Evolutionary conservation across 2,888 invertebrate genomes (phyloP), one percentile per base, ranked within the genome.

Genomic region (Hipparchia semele): DNA sequence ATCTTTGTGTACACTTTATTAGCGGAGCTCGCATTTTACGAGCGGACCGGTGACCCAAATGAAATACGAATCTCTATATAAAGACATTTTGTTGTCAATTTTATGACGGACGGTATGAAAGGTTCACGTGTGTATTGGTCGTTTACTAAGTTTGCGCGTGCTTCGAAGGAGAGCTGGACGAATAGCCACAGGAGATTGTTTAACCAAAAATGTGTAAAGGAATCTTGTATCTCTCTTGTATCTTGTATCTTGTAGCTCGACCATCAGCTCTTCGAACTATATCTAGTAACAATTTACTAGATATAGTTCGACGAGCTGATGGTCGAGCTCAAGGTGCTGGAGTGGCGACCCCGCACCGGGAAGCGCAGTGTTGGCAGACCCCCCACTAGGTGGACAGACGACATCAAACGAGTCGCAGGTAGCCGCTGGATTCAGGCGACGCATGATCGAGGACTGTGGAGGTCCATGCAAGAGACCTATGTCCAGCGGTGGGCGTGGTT

Each of bases 101-200:
- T 91, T 90, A 91, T 88, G 90, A 88, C 84, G 80, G 84, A 84
- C 85, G 86, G 87, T 90, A 87, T 90, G 89, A 88, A 85, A 87
- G 83, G 87, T 90, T 90, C 90, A 91, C 87, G 90, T 87, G 88
- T 88, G 86, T 82, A 86, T 88, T 85, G 86, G 86, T 85, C 84
- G 83, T 75, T 72, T 69, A 54, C 61, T 69, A 69, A 53, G 33
- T 69, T 53, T 45, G 69, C 53, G 61, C 53, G 69, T 61, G 69
- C 69, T 69, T 53, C 53, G 9, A 69, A 61, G 12, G 53, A 33
- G 60, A 53, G 61, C 51, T 61, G 53, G 12, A 59, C 58, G 10
- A 46, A 58, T 58, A 23, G 45, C 13, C 46, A 13, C 12, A 33
- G 9, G 64, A 64, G 10, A 51, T 9, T 23, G 23, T 23, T n/a